Conservation (phyloP, 2,113 vertebrate species). For the Miniopterus natalensis region DNA sequence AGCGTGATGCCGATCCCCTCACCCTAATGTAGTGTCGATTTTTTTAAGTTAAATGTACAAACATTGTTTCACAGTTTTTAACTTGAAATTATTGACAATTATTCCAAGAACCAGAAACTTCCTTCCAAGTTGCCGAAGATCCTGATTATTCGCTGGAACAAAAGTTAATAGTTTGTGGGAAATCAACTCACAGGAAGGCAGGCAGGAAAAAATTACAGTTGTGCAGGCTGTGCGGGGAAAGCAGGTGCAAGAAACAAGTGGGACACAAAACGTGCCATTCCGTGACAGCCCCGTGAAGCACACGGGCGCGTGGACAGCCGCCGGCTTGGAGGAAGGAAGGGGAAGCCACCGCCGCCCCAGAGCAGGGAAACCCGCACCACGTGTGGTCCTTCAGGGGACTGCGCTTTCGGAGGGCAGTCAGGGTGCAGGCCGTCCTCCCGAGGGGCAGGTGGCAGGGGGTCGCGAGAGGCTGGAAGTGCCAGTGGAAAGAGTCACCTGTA, state of each 20-base stretch:
- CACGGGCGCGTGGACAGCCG: background rate
- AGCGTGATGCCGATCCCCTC: background rate
- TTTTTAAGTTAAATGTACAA: background rate
- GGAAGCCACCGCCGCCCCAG: background rate
- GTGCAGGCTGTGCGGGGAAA: background rate
- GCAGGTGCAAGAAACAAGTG: background rate
- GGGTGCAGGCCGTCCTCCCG: background rate
- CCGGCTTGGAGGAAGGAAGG: too few species aligned
- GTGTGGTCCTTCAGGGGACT: too few species aligned
- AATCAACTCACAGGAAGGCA: background rate
- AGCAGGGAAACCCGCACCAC: background rate
- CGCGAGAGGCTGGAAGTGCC: background rate
- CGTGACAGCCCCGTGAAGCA: background rate
- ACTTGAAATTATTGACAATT: slow-evolving; percentile 45
- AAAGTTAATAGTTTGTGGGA: background rate
- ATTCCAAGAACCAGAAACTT: background rate
- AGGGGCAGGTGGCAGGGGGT: background rate
- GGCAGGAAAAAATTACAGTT: background rate
- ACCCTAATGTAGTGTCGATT: background rate
- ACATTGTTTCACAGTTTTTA: background rate
- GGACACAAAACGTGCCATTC: background rate
- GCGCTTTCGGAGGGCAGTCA: background rate
- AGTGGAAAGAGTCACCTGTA: slow-evolving; percentile 88
- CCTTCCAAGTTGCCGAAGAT: background rate
- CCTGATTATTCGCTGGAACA: background rate